Percentiles rank a stretch among this genome's conserved stretches.
Evolutionary conservation across 2,888 invertebrate species (phyloP).

Genomic region (Caradrina kadenii): DNA sequence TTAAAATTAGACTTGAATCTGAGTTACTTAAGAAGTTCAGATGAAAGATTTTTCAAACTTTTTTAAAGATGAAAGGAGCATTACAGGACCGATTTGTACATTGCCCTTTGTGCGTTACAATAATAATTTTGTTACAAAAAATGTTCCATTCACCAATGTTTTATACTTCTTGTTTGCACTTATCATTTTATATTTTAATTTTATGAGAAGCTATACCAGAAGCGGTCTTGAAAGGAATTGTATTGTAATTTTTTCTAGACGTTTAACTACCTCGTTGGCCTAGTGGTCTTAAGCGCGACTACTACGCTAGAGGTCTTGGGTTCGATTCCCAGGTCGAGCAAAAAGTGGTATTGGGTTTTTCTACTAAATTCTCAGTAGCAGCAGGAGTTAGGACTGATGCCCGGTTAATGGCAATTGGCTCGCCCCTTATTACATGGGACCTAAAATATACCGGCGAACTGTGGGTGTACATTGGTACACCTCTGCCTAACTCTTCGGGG

Average conservation of each 20-base stretch:
- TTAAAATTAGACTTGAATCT: neutral
- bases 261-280: no score
- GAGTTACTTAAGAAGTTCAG: neutral
- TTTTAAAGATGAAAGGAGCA: neutral
- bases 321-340: no score
- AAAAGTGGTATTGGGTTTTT: no score
- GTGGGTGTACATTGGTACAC: no score
- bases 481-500: no score
- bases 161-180: neutral
- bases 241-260: conserved; percentile 19
- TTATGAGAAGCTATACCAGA: conserved; percentile 9
- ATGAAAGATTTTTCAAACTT: neutral
- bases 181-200: conserved; percentile 16
- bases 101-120: neutral
- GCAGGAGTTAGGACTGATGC: no score
- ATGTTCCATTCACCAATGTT: neutral
- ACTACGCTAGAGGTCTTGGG: no score
- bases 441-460: no score
- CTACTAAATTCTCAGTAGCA: no score
- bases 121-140: conserved; percentile 3
- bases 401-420: no score
- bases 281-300: no score
- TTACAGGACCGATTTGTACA: neutral
- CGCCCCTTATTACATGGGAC: no score
- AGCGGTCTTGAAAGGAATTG: conserved; percentile 21